Percentiles rank a stretch among this genome's conserved stretches.
Evolutionary conservation across 2,888 invertebrate genomes (phyloP).

Genomic region (Drosophila fungiperda): DNA sequence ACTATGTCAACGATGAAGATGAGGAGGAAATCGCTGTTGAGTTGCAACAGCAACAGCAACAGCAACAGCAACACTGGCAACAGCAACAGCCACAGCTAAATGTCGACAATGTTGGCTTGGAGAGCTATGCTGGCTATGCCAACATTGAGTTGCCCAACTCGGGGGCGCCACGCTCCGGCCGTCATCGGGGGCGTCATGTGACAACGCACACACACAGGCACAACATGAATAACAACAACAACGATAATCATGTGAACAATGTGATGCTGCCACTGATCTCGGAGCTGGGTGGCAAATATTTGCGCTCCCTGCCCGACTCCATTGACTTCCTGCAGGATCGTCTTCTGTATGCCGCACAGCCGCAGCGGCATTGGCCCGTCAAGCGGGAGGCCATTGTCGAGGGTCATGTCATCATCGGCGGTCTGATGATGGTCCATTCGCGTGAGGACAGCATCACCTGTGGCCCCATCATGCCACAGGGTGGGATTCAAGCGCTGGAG

Average conservation of each 20-base stretch:
- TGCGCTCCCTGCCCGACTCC: conserved; percentile 82
- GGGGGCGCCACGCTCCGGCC: conserved; percentile 78
- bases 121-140: conserved; percentile 59
- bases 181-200: conserved; percentile 79
- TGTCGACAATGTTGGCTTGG: conserved; percentile 41
- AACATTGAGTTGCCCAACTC: conserved; percentile 50
- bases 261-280: conserved; percentile 51
- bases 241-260: conserved; percentile 28
- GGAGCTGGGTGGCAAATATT: conserved; percentile 52
- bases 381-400: conserved; percentile 92
- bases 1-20: conserved; percentile 65
- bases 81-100: conserved; percentile 13
- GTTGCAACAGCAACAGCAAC: conserved; percentile 24
- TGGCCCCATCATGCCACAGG: conserved; percentile 96
- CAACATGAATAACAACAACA: conserved; percentile 15
- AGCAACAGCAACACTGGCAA: conserved; percentile 15
- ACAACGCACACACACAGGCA: conserved; percentile 23
- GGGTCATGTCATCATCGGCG: conserved; percentile 93
- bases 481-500: conserved; percentile 93
- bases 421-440: conserved; percentile 96
- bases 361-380: conserved; percentile 88
- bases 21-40: not conserved
- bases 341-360: conserved; percentile 46
- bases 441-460: conserved; percentile 92
- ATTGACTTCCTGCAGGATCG: conserved; percentile 71